A percentile compares a stretch with the other conserved stretches of the same genome.
Conservation (phyloP, 2,113 vertebrate species). For the Lycocorax pyrrhopterus region DNA sequence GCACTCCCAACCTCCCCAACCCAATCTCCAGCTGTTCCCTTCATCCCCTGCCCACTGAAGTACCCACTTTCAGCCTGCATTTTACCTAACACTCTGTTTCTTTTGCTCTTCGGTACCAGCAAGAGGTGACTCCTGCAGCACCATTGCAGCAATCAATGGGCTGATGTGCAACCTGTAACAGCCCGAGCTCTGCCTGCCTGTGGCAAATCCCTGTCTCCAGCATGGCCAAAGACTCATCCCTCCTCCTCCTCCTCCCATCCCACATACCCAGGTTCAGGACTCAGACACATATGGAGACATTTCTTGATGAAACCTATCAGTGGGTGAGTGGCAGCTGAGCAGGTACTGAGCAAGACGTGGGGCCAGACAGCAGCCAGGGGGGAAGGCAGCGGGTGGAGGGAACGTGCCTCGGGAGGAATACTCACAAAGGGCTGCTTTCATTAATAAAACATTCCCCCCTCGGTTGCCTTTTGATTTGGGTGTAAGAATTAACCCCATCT, state of each 20-base stretch:
- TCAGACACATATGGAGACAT: constrained; percentile 20
- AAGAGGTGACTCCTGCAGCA: neutral
- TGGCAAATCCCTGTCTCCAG: neutral
- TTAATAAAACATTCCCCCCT: constrained; percentile 70
- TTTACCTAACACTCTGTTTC: neutral
- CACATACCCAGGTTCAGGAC: neutral
- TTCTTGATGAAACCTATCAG: constrained; percentile 51
- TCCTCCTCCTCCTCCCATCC: neutral
- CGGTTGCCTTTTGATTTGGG: constrained; percentile 64
- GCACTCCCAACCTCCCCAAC: neutral
- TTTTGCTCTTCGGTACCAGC: neutral
- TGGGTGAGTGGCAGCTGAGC: constrained; percentile 57
- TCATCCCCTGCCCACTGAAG: neutral
- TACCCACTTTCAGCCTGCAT: neutral
- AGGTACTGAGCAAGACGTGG: constrained; percentile 42
- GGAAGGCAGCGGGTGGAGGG: constrained; percentile 53
- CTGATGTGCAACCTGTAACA: neutral
- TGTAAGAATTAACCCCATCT: constrained; percentile 68
- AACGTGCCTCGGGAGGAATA: constrained; percentile 58
- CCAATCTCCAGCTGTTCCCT: neutral
- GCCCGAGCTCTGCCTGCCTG: neutral
- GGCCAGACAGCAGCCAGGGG: constrained; percentile 62
- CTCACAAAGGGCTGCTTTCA: constrained; percentile 67
- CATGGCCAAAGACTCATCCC: neutral
- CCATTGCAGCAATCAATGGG: neutral